A percentile compares a stretch with the other conserved stretches of the same genome.
Conservation (phyloP, 2,113 vertebrate genomes). For the Thomomys bottae region DNA sequence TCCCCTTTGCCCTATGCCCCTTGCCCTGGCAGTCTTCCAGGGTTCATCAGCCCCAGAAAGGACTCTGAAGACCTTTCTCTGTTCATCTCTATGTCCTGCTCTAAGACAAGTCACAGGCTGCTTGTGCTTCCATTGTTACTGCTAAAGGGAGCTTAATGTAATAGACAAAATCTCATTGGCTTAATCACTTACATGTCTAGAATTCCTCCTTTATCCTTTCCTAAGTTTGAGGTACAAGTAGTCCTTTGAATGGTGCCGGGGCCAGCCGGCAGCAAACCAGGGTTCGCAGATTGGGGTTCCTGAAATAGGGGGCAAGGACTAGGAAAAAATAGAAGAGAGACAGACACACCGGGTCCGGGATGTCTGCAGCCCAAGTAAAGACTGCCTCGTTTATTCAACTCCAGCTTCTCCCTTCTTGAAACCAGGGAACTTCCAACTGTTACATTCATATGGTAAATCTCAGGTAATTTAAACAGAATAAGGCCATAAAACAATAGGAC, state of each 20-base stretch:
- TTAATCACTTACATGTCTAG: neutral
- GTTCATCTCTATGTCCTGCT: neutral
- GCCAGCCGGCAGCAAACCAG: no score
- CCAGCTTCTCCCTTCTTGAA: no score
- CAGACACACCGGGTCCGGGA: no score
- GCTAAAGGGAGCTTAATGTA: neutral
- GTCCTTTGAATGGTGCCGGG: neutral
- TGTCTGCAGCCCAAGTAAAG: no score
- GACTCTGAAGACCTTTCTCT: neutral
- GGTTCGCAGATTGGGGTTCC: no score
- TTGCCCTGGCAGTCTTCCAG: neutral
- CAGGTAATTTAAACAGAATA: no score
- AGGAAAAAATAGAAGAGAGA: no score
- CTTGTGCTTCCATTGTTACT: neutral
- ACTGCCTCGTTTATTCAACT: no score
- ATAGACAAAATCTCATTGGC: neutral
- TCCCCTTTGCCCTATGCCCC: neutral
- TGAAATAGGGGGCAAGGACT: no score
- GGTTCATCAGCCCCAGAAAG: neutral
- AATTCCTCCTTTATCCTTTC: neutral
- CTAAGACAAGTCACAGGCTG: neutral
- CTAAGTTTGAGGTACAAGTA: neutral
- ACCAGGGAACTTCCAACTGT: no score
- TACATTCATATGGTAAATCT: no score
- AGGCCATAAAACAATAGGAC: no score